Evolutionary conservation across 2,888 invertebrate species (phyloP), one percentile per base, ranked within the genome.

Genomic region (Eupsilia transversa): DNA sequence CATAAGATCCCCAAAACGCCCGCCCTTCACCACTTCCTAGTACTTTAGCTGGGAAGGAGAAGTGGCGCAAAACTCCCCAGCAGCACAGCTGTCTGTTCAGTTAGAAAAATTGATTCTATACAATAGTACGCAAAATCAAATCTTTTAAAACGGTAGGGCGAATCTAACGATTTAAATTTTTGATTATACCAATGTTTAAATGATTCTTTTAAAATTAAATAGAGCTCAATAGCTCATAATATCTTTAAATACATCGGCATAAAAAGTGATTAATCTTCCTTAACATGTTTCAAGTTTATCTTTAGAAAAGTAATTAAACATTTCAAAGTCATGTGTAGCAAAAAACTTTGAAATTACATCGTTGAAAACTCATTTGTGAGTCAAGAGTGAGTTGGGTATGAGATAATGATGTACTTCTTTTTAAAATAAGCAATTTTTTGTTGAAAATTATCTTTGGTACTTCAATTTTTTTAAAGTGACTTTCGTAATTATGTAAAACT

Each of bases 341-440:
- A 61, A 80, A 73, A 74, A 73, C 61, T 83, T 77, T 80, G 60
- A 75, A 85, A 83, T 80, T 64, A 59, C 43, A 33, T 79, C 57
- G 59, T 72, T 64, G 23, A 12, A 71, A 77, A 64, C 79, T 79
- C 63, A 79, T 77, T 79, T 64, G 79, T 43, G 1, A 46, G 43
- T 65, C 54, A 66, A 75, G 35, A 65, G 60, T 57, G 52, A 69
- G 75, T 69, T 52, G 60, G 56, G 60, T 49, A 12, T 49, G 23
- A 43, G 49, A 66, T 74, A 65, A 56, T 52, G 14, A 46, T 54
- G 20, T 30, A 14, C 30, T 49, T 59, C 12, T 49, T 35, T 20
- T 54, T 6, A 23, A 57, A 72, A 57, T 38, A 72, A 6, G 17
- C 20, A 0, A 0, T 33, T 41, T 57, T 73, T 52, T 33, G 23